These are phyloP conservation scores for Ascidia mentula DNA, from an alignment of 23 tunicate genomes.

Conservation along the genomic window DNA sequence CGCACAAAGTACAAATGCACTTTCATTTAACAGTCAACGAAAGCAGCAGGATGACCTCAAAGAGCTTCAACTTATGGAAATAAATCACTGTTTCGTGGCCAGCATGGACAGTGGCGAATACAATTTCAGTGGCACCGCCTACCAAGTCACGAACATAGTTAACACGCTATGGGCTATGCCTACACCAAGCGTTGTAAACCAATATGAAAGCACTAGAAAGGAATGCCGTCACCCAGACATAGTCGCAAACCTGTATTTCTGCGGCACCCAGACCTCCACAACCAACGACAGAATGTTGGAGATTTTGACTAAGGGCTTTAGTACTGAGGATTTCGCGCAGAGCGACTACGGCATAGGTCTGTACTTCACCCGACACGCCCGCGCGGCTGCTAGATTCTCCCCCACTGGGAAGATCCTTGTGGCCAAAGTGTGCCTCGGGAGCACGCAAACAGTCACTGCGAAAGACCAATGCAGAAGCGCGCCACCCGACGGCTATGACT, in stretches of 20 bases:
- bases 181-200: slow-evolving; percentile 5
- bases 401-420: slow-evolving; percentile 47
- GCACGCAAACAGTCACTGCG: slow-evolving; percentile 36
- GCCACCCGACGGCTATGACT: slow-evolving; percentile 53
- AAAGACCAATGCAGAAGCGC: slow-evolving; percentile 18
- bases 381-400: slow-evolving; percentile 48
- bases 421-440: slow-evolving; percentile 53
- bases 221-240: slow-evolving; percentile 41
- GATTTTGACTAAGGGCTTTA: slow-evolving; percentile 27
- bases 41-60: neutral
- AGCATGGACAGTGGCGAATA: slow-evolving; percentile 28
- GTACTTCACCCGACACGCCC: slow-evolving; percentile 50
- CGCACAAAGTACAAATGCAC: too few relatives aligned
- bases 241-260: slow-evolving; percentile 45
- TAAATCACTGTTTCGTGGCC: slow-evolving; percentile 48
- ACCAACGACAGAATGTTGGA: slow-evolving; percentile 8
- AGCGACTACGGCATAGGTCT: slow-evolving; percentile 49
- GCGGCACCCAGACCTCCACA: slow-evolving; percentile 11
- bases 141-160: slow-evolving; percentile 9
- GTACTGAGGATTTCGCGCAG: slow-evolving; percentile 26
- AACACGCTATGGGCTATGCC: slow-evolving; percentile 10
- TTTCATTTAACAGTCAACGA: neutral
- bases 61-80: slow-evolving; percentile 19
- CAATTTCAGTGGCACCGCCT: slow-evolving; percentile 21
- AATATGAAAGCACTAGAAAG: slow-evolving; percentile 9